Base-by-base conservation (phyloP, 1,140 invertebrate genomes). In the Laupala kohalensis region DNA sequence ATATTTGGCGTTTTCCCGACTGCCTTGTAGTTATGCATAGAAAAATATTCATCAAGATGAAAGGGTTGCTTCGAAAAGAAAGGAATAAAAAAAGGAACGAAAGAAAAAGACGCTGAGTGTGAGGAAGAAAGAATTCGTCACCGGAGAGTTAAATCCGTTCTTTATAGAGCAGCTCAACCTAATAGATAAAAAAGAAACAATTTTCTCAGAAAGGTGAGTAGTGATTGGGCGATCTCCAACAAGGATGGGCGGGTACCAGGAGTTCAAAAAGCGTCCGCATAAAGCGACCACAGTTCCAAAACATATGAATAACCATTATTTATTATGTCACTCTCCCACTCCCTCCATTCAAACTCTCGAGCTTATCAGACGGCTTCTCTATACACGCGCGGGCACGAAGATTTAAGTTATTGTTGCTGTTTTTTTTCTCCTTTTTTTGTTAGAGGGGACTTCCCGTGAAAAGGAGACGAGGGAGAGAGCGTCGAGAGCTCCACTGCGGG, bases 301-400 rank as follows among this genome's bases (percentile, higher is more conserved):
- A 53, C 37, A 53, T 53, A 53, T 53, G 37, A 53, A 53, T 53
- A 53, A 9, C 67, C 67, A 68, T 68, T 68, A 68, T 68, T 68
- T 68, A 68, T 68, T 68, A 29, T 68, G 67, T 68, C 67, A 68
- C 29, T 68, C 26, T 68, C 67, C 26, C 67, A 9, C 25, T 27
- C 27, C 67, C 4, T 68, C 27, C 27, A 29, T 68, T 68, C 23
- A 68, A n/a, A 9, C 28, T 24, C 4, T 9, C 9, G 37, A 19
- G 37, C 37, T 53, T 53, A 53, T 53, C 37, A 53, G 37, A 53
- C 37, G 37, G 37, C 37, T 53, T 0, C 37, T 53, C 37, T 53
- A 53, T 53, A 53, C 37, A 53, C 37, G 37, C 37, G 37, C 37
- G 37, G 37, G 37, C 37, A 13, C 37, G 37, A 53, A 53, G 37